Base-by-base conservation (phyloP, 2,113 vertebrate genomes). In the Trematomus loennbergii region DNA sequence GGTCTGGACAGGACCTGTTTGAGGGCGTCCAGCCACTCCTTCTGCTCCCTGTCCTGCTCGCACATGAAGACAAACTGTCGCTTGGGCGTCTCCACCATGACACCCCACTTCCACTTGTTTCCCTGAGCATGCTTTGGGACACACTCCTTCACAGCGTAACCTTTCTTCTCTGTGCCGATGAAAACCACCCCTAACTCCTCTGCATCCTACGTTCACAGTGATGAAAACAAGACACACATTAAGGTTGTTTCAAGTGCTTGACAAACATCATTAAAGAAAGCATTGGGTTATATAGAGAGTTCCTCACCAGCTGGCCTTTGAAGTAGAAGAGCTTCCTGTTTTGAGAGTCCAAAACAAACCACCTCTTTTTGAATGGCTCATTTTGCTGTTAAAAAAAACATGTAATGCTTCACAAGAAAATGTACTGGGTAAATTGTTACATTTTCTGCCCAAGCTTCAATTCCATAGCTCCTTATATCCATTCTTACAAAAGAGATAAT, bases 251-350 rank as follows among this genome's bases (percentile, higher is more conserved):
- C 33, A 49, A 33, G 36, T 17, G 29, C 9, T 40, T 40, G 9
- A 53, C 20, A 52, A 6, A 43, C 5, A 20, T 36, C 2, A 18
- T 4, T 29, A n/a, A 3, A 80, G 58, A 5, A 16, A 45, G n/a
- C 25, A 15, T 3, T 5, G 6, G 4, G 11, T 57, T 57, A 13
- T 17, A 52, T n/a, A 12, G 17, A 40, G 11, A 60, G 11, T 16
- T 55, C 33, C 96, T 95, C 93, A 99, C 98, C 97, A 99, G 88
- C 0, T 93, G 92, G 25, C 94, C 94, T 95, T 97, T 99, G 67
- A 97, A 98, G 90, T 99, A 99, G 2, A 97, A 85, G 74, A 99
- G 91, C 64, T 94, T 97, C 82, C 97, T 96, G 66, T 96, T 96
- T 78, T 96, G 92, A 20, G 95, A 91, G 84, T 99, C 98, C 92